Percentiles rank a stretch among this genome's conserved stretches.
Conservation (phyloP, 2,797 vertebrate species). For the Phoxinus dragarum region DNA sequence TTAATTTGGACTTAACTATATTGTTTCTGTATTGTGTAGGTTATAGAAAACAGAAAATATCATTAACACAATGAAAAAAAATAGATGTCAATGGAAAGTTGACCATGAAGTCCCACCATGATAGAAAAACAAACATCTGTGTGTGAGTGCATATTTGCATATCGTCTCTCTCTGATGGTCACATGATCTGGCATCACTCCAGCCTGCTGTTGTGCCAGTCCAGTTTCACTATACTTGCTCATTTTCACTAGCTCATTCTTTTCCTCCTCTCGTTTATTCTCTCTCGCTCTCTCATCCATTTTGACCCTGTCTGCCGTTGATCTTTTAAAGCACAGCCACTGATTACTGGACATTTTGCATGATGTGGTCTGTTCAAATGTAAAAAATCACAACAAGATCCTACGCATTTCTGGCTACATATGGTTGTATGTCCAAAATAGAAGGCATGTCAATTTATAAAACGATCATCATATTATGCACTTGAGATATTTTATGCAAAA, state of each 20-base stretch:
- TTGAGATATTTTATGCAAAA: constrained; percentile 24
- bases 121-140: constrained; percentile 25
- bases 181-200: constrained; percentile 71
- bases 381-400: neutral
- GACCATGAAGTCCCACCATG: too few species aligned
- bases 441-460: neutral
- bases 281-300: constrained; percentile 35
- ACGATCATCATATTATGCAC: neutral
- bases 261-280: constrained; percentile 16
- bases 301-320: neutral
- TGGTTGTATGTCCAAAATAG: neutral
- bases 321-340: neutral
- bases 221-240: constrained; percentile 47
- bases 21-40: neutral
- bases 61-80: neutral
- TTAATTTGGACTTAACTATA: neutral
- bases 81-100: neutral
- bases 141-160: constrained; percentile 69
- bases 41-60: neutral
- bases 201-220: constrained; percentile 61
- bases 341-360: neutral
- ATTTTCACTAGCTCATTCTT: constrained; percentile 36
- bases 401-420: neutral
- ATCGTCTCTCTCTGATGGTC: constrained; percentile 68
- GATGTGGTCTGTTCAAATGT: neutral